These are phyloP conservation scores for Bostrychus sinensis DNA, from an alignment of 2,113 vertebrate species.

Conservation along the genomic window DNA sequence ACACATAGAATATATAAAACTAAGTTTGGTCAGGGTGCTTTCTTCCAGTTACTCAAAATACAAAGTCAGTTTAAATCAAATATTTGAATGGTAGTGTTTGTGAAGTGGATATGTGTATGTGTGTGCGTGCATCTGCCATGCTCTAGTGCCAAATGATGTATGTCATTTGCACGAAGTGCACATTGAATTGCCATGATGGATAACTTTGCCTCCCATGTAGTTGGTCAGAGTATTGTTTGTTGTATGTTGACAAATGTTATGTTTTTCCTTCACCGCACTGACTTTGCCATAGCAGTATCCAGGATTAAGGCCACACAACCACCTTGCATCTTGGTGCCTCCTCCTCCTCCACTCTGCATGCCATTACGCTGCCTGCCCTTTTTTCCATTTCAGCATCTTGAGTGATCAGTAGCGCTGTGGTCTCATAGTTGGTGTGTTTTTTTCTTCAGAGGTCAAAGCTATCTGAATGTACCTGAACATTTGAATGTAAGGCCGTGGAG, in stretches of 20 bases:
- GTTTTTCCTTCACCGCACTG: conserved; percentile 63
- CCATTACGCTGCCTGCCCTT: conserved; percentile 67
- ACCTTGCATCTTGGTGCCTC: conserved; percentile 71
- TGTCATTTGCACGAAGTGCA: conserved; percentile 70
- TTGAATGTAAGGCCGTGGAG: conserved; percentile 54
- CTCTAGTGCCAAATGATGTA: conserved; percentile 71
- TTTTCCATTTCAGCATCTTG: conserved; percentile 75
- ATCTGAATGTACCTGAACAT: conserved; percentile 63
- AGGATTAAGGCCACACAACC: conserved; percentile 51
- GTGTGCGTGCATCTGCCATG: conserved; percentile 56
- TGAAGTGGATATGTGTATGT: conserved; percentile 18
- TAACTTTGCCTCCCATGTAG: conserved; percentile 69
- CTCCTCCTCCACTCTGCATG: conserved; percentile 67
- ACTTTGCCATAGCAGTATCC: conserved; percentile 63
- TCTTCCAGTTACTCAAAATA: conserved; percentile 7
- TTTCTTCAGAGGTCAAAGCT: conserved; percentile 35
- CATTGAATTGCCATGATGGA: conserved; percentile 61
- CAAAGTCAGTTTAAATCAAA: conserved; percentile 9
- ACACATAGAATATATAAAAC: conserved; percentile 14
- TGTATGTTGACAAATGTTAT: conserved; percentile 62
- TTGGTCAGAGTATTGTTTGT: conserved; percentile 51
- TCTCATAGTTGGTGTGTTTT: conserved; percentile 50
- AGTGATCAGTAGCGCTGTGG: conserved; percentile 50
- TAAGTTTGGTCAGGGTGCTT: conserved; percentile 10
- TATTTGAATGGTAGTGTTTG: conserved; percentile 35